Evolutionary conservation across 2,888 invertebrate species (phyloP).

Genomic region (Drosophila fulvimacula): DNA sequence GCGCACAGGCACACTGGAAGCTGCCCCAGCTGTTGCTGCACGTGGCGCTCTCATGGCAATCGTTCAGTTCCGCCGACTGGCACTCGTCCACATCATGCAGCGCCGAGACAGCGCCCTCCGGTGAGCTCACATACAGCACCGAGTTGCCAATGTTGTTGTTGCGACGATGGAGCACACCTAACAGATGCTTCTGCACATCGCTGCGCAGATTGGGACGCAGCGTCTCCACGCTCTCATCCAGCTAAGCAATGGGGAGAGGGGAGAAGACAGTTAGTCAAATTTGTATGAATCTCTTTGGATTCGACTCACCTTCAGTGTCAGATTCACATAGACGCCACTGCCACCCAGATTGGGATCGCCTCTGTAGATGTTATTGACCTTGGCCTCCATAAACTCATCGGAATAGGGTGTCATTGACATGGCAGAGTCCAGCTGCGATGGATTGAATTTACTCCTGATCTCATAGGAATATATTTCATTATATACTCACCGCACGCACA

Average conservation of each 20-base stretch:
- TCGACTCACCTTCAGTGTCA: conserved; percentile 88
- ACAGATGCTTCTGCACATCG: conserved; percentile 93
- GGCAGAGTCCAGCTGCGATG: conserved; percentile 92
- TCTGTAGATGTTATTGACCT: conserved; percentile 91
- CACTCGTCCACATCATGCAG: conserved; percentile 94
- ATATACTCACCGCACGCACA: conserved; percentile 91
- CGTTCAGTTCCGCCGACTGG: conserved; percentile 91
- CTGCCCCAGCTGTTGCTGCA: conserved; percentile 95
- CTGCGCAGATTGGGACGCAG: conserved; percentile 88
- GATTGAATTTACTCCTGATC: neutral
- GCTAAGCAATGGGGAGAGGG: conserved; percentile 84
- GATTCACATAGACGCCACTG: conserved; percentile 93
- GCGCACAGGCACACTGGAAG: conserved; percentile 88
- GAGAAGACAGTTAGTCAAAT: neutral
- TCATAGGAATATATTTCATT: neutral
- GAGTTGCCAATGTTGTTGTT: conserved; percentile 96
- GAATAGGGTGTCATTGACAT: conserved; percentile 97
- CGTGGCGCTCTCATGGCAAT: conserved; percentile 91
- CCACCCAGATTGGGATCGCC: conserved; percentile 89
- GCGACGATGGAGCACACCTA: conserved; percentile 92
- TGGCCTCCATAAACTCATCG: conserved; percentile 92
- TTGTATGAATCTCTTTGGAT: neutral
- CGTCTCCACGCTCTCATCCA: conserved; percentile 91
- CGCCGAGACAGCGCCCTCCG: conserved; percentile 91
- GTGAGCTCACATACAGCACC: conserved; percentile 92